Evolutionary conservation across 2,797 vertebrate genomes (phyloP), one percentile per base, ranked within the genome.

Genomic region (Spinus pinus): DNA sequence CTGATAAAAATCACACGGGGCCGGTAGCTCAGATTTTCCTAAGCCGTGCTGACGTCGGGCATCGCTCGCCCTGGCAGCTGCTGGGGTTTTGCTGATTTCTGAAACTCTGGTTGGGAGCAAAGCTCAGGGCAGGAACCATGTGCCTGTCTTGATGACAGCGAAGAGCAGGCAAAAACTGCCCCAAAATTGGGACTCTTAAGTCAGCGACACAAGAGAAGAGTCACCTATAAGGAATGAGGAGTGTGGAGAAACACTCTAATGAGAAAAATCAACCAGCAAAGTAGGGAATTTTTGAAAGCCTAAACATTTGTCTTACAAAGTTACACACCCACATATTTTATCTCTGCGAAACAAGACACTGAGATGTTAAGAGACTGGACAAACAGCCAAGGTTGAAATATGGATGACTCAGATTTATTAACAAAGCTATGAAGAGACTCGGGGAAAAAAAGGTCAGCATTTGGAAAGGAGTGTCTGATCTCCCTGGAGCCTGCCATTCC

Each of bases 1-100:
- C 80, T 95, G 95, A 96, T 95, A 96, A 96, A 95, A 94, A 93
- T 95, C 90, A 81, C 86, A 83, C 46, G 1, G 82, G 54, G 61
- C 73, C 0, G 18, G 93, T 70, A 95, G 82, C 88, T 95, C 90
- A 79, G 93, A 74, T 85, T 69, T 88, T 88, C 88, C 90, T 93
- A 56, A 6, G 8, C 61, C 41, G 15, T 28, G 85, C 82, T 93
- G 83, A 83, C 2, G 3, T 72, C 0, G 12, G 58, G 66, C 90
- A 86, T 10, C 1, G 2, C 79, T 80, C 1, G 0, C 5, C 3
- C 50, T 2, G 0, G 30, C 0, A 0, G 60, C 21, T 3, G 0
- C 86, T 56, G 13, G 69, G 11, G 37, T 62, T 93, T 46, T 93
- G 39, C 58, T 56, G 61, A 58, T 72, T 75, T 65, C 82, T 86